Evolutionary conservation across 2,113 vertebrate species (phyloP).

Genomic region (Struthio camelus): DNA sequence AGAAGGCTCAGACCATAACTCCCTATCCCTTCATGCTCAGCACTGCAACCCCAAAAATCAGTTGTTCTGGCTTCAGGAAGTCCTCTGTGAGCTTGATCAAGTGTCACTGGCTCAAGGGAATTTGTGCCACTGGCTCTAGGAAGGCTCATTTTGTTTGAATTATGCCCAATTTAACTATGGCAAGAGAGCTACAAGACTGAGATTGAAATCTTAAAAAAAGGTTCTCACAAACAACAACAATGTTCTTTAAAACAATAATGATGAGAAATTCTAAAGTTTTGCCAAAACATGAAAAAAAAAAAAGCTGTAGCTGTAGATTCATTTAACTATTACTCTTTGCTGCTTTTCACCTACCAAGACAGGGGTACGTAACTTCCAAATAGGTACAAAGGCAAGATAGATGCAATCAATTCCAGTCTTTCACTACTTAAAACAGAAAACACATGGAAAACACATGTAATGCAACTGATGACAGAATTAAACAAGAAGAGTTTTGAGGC

Average conservation of each 20-base stretch:
- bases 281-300: background rate
- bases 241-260: background rate
- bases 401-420: background rate
- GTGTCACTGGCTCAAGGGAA: background rate
- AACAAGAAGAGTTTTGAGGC: background rate
- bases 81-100: background rate
- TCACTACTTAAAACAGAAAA: background rate
- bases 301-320: background rate
- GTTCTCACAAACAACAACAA: background rate
- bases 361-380: background rate
- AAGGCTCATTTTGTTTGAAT: background rate
- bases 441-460: background rate
- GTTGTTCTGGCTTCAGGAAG: background rate
- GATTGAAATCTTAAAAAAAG: background rate
- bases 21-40: background rate
- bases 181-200: background rate
- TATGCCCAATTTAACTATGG: background rate
- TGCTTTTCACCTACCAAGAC: rapidly evolving
- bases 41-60: background rate
- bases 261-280: background rate
- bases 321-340: background rate
- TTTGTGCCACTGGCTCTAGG: background rate
- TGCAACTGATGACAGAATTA: background rate
- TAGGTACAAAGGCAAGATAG: background rate
- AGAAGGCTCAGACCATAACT: background rate